Base-by-base conservation (phyloP, 2,113 vertebrate genomes). In the Sapayoa aenigma region DNA sequence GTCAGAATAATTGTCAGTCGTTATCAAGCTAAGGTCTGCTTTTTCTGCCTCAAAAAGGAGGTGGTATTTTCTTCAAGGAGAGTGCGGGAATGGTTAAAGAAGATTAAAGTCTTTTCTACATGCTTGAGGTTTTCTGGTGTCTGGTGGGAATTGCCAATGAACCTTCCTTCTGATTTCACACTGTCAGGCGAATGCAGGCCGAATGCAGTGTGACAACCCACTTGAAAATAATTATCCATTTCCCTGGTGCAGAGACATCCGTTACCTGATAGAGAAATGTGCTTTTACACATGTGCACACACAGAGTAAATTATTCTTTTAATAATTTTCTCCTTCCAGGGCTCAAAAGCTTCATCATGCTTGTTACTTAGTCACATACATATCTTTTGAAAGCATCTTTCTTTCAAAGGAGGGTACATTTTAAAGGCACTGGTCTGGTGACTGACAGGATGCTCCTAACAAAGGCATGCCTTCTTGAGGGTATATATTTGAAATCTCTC, bases 201-300 rank as follows among this genome's bases (percentile, higher is more conserved):
- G 84, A 96, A 96, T 92, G 83, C 60, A 89, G 69, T 94, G 81
- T 97, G 97, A 98, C 96, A 95, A 82, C 93, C 90, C 83, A 73
- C 94, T 96, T 71, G 95, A 97, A 97, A 97, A 96, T 95, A 96
- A 97, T 97, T 96, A 96, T 78, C 91, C 89, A 62, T 74, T 69
- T 81, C 89, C 77, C 93, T 84, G 91, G 91, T 96, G 93, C 89
- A 74, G 84, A 59, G 68, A 84, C 67, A 83, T 86, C 96, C 50
- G 20, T 94, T 97, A 93, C 93, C 73, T 71, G 33, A 89, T 87
- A 65, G 37, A 92, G 93, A 91, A 96, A 90, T 89, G 91, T 66
- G 81, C 73, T 93, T 97, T 97, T 96, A 92, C 93, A 60, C 80
- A 49, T 2, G 2, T 74, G 52, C 59, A 39, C 62, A 25, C 2